Evolutionary conservation across 2,888 invertebrate genomes (phyloP).

Genomic region (Mythimna ferrago): DNA sequence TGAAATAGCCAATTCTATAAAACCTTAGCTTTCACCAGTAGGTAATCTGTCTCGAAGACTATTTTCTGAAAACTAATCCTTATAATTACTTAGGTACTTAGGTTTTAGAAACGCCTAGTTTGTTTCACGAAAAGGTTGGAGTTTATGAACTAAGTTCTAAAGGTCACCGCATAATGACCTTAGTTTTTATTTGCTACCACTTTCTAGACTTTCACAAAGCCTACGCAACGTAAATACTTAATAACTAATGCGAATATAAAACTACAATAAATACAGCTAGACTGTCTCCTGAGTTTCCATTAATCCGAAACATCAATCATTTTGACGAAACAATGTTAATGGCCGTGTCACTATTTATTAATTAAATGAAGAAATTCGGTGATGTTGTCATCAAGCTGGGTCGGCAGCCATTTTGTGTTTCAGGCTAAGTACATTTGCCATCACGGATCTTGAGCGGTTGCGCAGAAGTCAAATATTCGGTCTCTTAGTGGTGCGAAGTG

Average conservation of each 20-base stretch:
- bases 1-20: too few species aligned
- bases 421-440: background rate
- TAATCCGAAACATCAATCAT: slow-evolving; percentile 50
- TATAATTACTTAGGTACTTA: background rate
- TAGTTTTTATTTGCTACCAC: background rate
- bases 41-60: background rate
- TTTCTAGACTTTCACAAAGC: background rate
- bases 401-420: slow-evolving; percentile 41
- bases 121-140: slow-evolving; percentile 5
- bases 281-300: slow-evolving; percentile 8
- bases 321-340: slow-evolving; percentile 44
- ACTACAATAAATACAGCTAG: background rate
- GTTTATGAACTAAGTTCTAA: background rate
- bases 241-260: background rate
- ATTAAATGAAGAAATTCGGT: slow-evolving; percentile 34
- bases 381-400: slow-evolving; percentile 14
- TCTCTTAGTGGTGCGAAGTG: too few species aligned
- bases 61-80: background rate
- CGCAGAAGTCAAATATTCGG: too few species aligned
- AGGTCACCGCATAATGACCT: slow-evolving; percentile 8
- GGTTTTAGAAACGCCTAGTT: background rate
- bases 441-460: too few species aligned
- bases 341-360: slow-evolving; percentile 43
- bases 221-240: background rate
- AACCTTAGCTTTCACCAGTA: background rate